Base-by-base conservation (phyloP, 2,113 vertebrate species). In the Engystomops pustulosus region DNA sequence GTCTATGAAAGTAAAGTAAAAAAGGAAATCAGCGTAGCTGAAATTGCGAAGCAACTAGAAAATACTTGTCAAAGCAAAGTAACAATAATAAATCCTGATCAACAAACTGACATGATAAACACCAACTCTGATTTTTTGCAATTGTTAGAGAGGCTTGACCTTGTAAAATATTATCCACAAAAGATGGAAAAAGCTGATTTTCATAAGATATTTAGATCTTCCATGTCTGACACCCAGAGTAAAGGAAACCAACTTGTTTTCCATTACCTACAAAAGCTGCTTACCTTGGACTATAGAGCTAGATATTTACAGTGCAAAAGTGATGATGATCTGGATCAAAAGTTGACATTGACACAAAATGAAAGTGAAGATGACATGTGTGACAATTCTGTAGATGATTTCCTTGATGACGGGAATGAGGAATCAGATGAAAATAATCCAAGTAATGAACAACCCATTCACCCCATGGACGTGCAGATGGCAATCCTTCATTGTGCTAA, bases 391-490 rank as follows among this genome's bases (percentile, higher is more conserved):
- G 89, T 90, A 55, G 87, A 88, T 58, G 81, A 65, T 3, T 0
- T 90, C 30, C 83, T 30, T 6, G 75, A 4, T n/a, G 81, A 88
- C 81, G 36, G 74, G 0, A 79, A 0, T 0, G 51, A 34, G 0
- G 1, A 0, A 36, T 1, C 1, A 15, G 32, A 58, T 6, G 12
- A 8, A 15, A 20, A 75, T 62, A 25, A 17, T 49, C 6, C 23
- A 53, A 25, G 45, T 6, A 30, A 47, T 25, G 55, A 65, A 1
- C 11, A 55, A 49, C 70, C 62, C 4, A 85, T 94, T 34, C 91
- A 95, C 86, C 92, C 93, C 27, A 90, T 95, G 89, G 93, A 95
- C 58, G 44, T 94, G 51, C 93, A 94, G 78, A 94, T 95, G 92
- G 92, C 91, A 55, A 88, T 94, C 62, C 94, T 92, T 80, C 89